These are phyloP conservation scores for Gonocerus acuteangulatus DNA, from an alignment of 2,888 invertebrate genomes.

Conservation along the genomic window DNA sequence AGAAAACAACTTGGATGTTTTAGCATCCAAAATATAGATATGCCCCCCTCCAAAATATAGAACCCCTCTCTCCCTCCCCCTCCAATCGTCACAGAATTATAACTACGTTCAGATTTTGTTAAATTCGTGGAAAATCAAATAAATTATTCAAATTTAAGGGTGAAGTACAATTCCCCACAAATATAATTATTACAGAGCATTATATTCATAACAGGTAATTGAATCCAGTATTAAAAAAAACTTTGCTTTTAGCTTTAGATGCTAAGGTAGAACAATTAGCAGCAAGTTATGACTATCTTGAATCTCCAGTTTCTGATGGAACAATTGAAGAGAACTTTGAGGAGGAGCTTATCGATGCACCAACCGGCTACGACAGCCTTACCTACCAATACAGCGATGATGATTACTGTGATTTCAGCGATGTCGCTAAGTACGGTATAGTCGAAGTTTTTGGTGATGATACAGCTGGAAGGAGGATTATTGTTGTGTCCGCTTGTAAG, in stretches of 20 bases:
- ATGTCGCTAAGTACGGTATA: conserved; percentile 66
- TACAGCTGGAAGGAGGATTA: conserved; percentile 82
- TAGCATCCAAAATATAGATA: too few species aligned
- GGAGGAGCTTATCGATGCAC: conserved; percentile 68
- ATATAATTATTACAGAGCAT: too few species aligned
- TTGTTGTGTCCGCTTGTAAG: conserved; percentile 90
- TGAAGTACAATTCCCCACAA: too few species aligned
- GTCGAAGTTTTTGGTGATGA: conserved; percentile 80
- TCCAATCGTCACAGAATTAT: too few species aligned
- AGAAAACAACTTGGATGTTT: too few species aligned
- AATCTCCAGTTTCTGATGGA: conserved; percentile 72
- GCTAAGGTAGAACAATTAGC: conserved; percentile 42
- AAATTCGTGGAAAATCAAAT: too few species aligned
- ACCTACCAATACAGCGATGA: conserved; percentile 40
- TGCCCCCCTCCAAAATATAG: too few species aligned
- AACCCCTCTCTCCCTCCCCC: too few species aligned
- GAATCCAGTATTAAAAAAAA: too few species aligned
- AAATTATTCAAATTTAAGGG: too few species aligned
- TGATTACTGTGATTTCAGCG: conserved; percentile 55
- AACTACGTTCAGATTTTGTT: too few species aligned
- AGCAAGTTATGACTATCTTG: conserved; percentile 49
- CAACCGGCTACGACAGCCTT: conserved; percentile 43
- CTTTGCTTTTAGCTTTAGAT: conserved; percentile 41
- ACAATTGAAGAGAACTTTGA: conserved; percentile 88
- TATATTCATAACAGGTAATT: too few species aligned